Evolutionary conservation across 2,888 invertebrate genomes (phyloP), one percentile per base, ranked within the genome.

Genomic region (Pollenia angustigena): DNA sequence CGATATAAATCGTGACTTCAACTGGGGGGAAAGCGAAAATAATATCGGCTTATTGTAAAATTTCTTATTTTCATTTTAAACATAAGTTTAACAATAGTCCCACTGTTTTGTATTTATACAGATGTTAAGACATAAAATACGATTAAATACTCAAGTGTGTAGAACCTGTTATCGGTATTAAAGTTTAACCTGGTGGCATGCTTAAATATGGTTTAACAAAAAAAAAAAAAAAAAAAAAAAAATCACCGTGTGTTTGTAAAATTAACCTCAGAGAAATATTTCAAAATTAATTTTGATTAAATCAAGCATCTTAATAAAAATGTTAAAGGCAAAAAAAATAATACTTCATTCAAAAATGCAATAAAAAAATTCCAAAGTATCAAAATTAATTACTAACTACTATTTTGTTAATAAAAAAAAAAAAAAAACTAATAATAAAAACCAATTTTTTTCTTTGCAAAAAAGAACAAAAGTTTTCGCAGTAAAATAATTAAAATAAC

Each of bases 121-220:
- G 71, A 79, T 79, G 32, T 66, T 58, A 72, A 72, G 44, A 79
- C n/a, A 72, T 42, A 68, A 79, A 66, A 66, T 66, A 46, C 52
- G 58, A 79, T 79, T 84, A 84, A 79, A 72, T 66, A 50, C 32
- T 79, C 16, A 44, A 32, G 60, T 68, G 40, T 46, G 62, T 48
- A 11, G 52, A 86, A 86, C 86, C 83, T 76, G 86, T 86, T 86
- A 72, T 71, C 76, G 60, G 54, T 50, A 50, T 81, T 76, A 60
- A 14, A 18, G 40, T 69, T 82, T 80, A 80, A 71, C 66, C 64
- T 58, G 68, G 23, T 58, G 68, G 23, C 75, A 32, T 66, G n/a
- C 14, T 44, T 42, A 64, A 32, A 58, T 9, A 12, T 18, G 7
- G 4, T 48, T 23, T 3, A 23, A 23, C 23, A 23, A 23, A 23